These are phyloP conservation scores for Pocillopora verrucosa DNA, from an alignment of 64 coral and sea anemone genomes.

Conservation along the genomic window DNA sequence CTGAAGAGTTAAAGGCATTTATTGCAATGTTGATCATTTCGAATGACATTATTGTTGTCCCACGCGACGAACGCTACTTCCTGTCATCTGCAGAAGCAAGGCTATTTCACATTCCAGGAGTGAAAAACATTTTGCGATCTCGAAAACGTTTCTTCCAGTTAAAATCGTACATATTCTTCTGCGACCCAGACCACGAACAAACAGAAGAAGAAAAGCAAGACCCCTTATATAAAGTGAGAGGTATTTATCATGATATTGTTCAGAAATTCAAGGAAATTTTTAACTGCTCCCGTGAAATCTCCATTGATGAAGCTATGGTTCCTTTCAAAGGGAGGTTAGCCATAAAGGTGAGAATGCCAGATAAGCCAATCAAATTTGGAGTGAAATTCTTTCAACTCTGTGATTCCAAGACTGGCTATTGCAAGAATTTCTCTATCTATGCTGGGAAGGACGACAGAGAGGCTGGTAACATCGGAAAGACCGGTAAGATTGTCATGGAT, in stretches of 20 bases:
- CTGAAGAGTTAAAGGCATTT: slow-evolving; percentile 54
- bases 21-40: slow-evolving; percentile 45
- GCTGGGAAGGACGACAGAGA: slow-evolving; percentile 44
- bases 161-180: slow-evolving; percentile 55
- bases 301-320: slow-evolving; percentile 51
- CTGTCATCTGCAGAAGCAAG: slow-evolving; percentile 17
- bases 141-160: slow-evolving; percentile 32
- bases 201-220: slow-evolving; percentile 40
- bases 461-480: slow-evolving; percentile 30
- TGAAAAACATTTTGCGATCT: slow-evolving; percentile 44
- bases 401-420: slow-evolving; percentile 36
- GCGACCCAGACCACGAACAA: slow-evolving; percentile 38
- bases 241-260: neutral
- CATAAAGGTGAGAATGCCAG: slow-evolving; percentile 44
- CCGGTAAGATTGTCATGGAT: slow-evolving; percentile 12
- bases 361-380: slow-evolving; percentile 43
- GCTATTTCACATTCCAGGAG: slow-evolving; percentile 58
- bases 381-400: slow-evolving; percentile 60
- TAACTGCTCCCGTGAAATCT: slow-evolving; percentile 39
- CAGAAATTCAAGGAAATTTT: slow-evolving; percentile 30
- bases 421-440: slow-evolving; percentile 50
- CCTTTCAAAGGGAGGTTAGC: slow-evolving; percentile 39
- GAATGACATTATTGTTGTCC: slow-evolving; percentile 50
- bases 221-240: slow-evolving; percentile 40
- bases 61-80: slow-evolving; percentile 46